Conservation (phyloP, 2,113 vertebrate genomes). For the Uria aalge region DNA sequence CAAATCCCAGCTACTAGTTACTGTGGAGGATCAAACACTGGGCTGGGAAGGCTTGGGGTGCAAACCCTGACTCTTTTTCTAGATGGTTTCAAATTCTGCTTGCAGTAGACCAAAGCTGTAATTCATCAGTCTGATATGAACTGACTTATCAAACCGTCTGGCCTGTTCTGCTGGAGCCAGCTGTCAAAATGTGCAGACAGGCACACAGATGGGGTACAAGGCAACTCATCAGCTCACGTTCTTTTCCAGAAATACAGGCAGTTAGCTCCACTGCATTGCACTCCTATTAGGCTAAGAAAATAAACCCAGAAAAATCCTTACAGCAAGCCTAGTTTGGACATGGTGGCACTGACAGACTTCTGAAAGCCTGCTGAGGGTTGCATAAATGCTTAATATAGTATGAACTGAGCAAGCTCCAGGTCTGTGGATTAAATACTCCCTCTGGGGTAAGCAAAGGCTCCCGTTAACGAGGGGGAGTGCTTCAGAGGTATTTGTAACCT, state of each 20-base stretch:
- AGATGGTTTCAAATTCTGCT: not conserved
- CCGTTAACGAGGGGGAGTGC: fast-evolving
- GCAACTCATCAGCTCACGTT: not conserved
- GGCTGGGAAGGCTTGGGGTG: not conserved
- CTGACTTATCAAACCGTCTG: fast-evolving
- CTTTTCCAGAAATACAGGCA: not conserved
- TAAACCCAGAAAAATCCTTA: not conserved
- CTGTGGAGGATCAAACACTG: not conserved
- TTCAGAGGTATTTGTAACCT: not conserved
- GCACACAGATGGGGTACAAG: not conserved
- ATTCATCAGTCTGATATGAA: too few relatives aligned
- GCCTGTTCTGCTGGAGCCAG: not conserved
- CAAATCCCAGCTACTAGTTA: not conserved
- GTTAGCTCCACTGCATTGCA: not conserved
- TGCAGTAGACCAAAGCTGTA: fast-evolving
- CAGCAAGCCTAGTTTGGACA: not conserved
- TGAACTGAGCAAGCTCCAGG: not conserved
- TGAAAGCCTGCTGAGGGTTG: not conserved
- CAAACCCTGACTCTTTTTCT: not conserved
- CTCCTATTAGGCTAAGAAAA: not conserved
- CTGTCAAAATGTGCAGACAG: fast-evolving
- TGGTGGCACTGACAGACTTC: not conserved
- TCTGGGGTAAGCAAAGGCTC: not conserved
- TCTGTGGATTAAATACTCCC: not conserved
- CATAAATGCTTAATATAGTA: not conserved